These are phyloP conservation scores for Trinorchestia longiramus DNA, from an alignment of 1,140 invertebrate species.

Conservation along the genomic window DNA sequence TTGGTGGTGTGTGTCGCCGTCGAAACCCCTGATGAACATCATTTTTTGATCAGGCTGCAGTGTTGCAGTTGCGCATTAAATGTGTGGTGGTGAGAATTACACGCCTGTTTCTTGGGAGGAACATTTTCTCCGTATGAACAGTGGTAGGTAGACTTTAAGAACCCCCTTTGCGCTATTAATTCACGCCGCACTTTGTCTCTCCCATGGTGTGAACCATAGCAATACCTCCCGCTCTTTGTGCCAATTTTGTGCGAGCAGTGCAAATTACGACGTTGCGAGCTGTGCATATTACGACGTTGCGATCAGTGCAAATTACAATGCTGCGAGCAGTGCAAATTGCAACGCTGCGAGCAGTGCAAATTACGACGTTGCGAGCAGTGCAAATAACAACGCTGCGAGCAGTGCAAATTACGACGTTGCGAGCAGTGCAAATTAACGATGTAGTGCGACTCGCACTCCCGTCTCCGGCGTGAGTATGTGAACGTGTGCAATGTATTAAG, in stretches of 20 bases:
- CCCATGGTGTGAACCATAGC: not conserved
- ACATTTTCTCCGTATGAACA: not conserved
- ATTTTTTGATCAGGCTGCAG: not conserved
- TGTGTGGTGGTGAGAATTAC: not conserved
- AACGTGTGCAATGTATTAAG: not conserved
- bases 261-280: not conserved
- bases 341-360: slow-evolving; percentile 16
- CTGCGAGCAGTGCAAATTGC: too few relatives aligned
- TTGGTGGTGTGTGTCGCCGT: slow-evolving; percentile 29
- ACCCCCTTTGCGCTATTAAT: not conserved
- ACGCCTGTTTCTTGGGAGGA: not conserved
- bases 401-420: too few relatives aligned
- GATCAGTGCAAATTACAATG: too few relatives aligned
- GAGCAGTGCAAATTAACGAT: too few relatives aligned
- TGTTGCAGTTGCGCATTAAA: not conserved
- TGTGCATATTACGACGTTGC: too few relatives aligned
- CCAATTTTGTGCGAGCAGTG: slow-evolving; percentile 12
- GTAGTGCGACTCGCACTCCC: not conserved
- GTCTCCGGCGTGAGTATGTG: not conserved
- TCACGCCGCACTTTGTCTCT: not conserved
- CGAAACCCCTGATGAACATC: not conserved
- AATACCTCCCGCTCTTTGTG: slow-evolving; percentile 6
- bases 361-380: not conserved
- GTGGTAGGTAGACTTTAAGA: not conserved
- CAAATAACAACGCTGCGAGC: too few relatives aligned